Evolutionary conservation across 2,797 vertebrate species (phyloP).

Genomic region (Sebastes cheni): DNA sequence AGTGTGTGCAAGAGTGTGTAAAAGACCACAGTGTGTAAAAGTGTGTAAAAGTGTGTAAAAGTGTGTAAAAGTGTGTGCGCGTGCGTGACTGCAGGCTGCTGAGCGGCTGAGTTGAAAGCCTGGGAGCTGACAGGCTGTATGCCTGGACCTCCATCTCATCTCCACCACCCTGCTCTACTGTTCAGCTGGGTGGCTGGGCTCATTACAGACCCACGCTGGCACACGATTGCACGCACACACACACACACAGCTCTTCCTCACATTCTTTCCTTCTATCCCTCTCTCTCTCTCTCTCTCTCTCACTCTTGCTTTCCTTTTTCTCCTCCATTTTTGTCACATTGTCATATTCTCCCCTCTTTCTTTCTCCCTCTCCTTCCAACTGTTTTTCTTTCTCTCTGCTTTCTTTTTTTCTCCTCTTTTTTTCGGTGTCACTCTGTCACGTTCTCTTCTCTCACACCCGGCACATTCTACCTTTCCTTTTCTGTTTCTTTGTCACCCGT

Average conservation of each 20-base stretch:
- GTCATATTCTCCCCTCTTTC: constrained; percentile 53
- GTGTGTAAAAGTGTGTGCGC: background rate
- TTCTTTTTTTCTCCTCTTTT: constrained; percentile 20
- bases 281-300: constrained; percentile 21
- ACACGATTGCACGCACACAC: background rate
- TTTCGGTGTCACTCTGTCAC: constrained; percentile 46
- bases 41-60: background rate
- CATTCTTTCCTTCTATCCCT: background rate
- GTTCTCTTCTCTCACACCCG: constrained; percentile 34
- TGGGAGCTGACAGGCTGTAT: constrained; percentile 75
- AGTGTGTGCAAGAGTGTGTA: constrained; percentile 25
- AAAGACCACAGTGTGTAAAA: constrained; percentile 8
- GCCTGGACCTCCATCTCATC: constrained; percentile 83
- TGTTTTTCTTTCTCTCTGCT: constrained; percentile 21
- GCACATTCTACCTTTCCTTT: constrained; percentile 46
- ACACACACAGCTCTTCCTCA: background rate
- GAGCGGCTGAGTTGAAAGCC: constrained; percentile 79
- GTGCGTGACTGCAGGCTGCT: constrained; percentile 49
- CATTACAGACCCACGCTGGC: constrained; percentile 80
- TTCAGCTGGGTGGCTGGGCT: constrained; percentile 81
- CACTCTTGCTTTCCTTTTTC: constrained; percentile 24
- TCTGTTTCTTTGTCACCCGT: constrained; percentile 49
- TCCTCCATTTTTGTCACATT: constrained; percentile 43
- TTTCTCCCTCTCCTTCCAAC: constrained; percentile 19
- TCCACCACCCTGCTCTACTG: constrained; percentile 77